phyloP scores from a whole-genome alignment of 2,797 vertebrate species.

The Emys orbicularis region DNA sequence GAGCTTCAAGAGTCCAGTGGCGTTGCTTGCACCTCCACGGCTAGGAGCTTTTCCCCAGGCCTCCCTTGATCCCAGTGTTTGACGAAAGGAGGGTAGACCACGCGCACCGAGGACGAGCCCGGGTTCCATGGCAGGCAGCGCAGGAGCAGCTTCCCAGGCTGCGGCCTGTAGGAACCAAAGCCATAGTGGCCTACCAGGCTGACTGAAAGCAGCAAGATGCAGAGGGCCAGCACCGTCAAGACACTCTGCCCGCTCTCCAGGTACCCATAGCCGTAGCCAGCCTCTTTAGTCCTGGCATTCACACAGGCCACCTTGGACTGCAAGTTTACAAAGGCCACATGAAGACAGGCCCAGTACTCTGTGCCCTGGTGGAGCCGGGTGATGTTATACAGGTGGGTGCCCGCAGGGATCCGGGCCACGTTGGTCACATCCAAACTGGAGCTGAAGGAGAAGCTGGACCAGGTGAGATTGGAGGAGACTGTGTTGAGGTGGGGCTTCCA shows the following conservation, averaged over 20 bases:
- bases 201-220: slow-evolving; percentile 82
- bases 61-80: slow-evolving; percentile 76
- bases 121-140: slow-evolving; percentile 64
- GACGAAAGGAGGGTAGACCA: slow-evolving; percentile 75
- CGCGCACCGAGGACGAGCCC: slow-evolving; percentile 38
- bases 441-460: slow-evolving; percentile 82
- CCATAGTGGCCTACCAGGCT: slow-evolving; percentile 53
- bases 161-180: not conserved
- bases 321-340: slow-evolving; percentile 79
- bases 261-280: slow-evolving; percentile 69
- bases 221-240: slow-evolving; percentile 79
- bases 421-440: slow-evolving; percentile 69
- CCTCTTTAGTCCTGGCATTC: slow-evolving; percentile 91
- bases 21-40: slow-evolving; percentile 60
- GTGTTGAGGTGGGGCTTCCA: slow-evolving; percentile 90
- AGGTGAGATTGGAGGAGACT: slow-evolving; percentile 90
- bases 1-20: slow-evolving; percentile 68
- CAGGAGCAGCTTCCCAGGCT: slow-evolving; percentile 29
- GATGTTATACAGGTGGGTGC: slow-evolving; percentile 92
- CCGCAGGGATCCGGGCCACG: slow-evolving; percentile 88
- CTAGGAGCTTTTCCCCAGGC: slow-evolving; percentile 51
- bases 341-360: slow-evolving; percentile 92
- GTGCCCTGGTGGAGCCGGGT: slow-evolving; percentile 91
- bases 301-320: slow-evolving; percentile 86
- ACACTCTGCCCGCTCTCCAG: slow-evolving; percentile 75